Evolutionary conservation across 2,797 vertebrate species (phyloP).

Genomic region (Sebastes iracundus): DNA sequence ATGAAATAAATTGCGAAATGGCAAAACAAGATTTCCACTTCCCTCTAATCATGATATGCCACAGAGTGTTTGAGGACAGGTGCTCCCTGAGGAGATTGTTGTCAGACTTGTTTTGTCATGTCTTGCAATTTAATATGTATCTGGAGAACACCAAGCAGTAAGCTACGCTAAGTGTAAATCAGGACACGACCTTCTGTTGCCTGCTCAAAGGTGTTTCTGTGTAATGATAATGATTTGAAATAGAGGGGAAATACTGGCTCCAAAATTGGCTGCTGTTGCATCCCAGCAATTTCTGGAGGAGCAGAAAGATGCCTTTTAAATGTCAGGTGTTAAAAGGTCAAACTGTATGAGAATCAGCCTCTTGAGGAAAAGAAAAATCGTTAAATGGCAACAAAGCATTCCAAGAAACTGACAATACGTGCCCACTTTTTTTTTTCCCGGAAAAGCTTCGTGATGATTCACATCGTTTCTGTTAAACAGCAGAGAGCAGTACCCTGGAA

Average conservation of each 20-base stretch:
- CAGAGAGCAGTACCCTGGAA: conserved; percentile 12
- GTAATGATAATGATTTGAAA: conserved; percentile 33
- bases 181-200: background rate
- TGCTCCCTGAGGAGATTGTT: conserved; percentile 32
- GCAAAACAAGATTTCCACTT: conserved; percentile 14
- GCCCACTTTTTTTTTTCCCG: background rate
- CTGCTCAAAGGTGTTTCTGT: background rate
- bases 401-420: background rate
- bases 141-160: conserved; percentile 26
- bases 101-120: conserved; percentile 60
- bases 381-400: background rate
- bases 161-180: background rate
- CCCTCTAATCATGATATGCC: conserved; percentile 39
- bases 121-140: conserved; percentile 27
- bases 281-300: conserved; percentile 27
- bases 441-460: background rate
- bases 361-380: background rate
- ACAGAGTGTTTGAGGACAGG: conserved; percentile 9
- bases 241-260: background rate
- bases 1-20: conserved; percentile 6
- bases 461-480: background rate
- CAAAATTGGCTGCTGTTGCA: conserved; percentile 1
- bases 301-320: conserved; percentile 34
- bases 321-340: conserved; percentile 43
- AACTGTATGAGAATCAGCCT: background rate